Conservation (phyloP, 2,113 vertebrate species). For the Psophia crepitans region DNA sequence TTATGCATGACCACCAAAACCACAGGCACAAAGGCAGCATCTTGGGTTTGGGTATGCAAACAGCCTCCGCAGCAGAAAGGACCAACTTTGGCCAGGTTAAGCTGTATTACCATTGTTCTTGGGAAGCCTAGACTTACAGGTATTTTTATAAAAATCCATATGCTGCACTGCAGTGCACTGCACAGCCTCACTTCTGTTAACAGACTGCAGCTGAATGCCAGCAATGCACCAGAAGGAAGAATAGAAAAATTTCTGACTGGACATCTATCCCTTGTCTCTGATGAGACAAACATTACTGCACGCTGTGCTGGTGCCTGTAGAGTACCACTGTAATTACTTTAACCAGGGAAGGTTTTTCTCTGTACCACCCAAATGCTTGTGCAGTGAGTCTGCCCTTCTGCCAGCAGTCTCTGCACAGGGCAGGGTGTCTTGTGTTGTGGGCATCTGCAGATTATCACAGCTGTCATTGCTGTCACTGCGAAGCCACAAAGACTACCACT, state of each 20-base stretch:
- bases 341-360: neutral
- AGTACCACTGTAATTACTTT: neutral
- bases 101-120: neutral
- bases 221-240: neutral
- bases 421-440: neutral
- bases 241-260: neutral
- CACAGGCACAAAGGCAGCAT: neutral
- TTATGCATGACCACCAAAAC: neutral
- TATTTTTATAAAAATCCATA: conserved; percentile 3
- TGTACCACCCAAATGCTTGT: neutral
- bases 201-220: neutral
- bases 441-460: neutral
- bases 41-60: neutral
- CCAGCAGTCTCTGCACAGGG: neutral
- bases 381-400: neutral
- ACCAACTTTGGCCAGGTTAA: neutral
- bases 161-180: neutral
- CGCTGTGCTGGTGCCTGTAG: neutral
- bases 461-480: neutral
- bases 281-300: neutral
- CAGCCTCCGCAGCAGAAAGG: neutral
- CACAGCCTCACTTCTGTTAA: neutral
- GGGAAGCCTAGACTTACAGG: neutral
- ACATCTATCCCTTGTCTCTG: neutral
- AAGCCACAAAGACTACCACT: neutral